phyloP scores from a whole-genome alignment of 2,888 invertebrate genomes.

The Lithosia quadra region DNA sequence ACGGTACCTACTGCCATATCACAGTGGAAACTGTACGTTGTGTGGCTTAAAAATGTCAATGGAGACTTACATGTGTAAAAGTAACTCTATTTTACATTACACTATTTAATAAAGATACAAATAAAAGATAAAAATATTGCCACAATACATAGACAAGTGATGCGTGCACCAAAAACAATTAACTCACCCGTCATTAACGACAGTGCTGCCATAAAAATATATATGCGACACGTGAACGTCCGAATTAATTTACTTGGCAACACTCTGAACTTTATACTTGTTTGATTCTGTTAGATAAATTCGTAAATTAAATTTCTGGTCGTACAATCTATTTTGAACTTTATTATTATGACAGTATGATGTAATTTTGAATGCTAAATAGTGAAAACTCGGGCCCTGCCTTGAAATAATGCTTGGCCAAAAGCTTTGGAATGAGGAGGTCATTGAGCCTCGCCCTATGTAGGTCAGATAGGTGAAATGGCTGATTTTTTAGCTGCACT shows the following conservation, averaged over 20 bases:
- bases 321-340: constrained; percentile 56
- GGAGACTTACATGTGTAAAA: background rate
- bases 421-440: constrained; percentile 63
- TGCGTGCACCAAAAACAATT: constrained; percentile 43
- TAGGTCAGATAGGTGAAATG: constrained; percentile 75
- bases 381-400: constrained; percentile 64
- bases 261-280: constrained; percentile 82
- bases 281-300: constrained; percentile 84
- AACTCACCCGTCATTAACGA: constrained; percentile 57
- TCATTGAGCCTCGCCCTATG: constrained; percentile 71
- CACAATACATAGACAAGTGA: background rate
- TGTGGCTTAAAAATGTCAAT: too few relatives aligned
- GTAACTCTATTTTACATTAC: background rate
- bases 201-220: constrained; percentile 59
- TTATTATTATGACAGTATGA: constrained; percentile 52
- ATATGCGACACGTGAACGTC: constrained; percentile 55
- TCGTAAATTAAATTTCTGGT: constrained; percentile 79
- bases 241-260: constrained; percentile 75
- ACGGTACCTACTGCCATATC: too few relatives aligned
- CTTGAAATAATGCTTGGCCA: constrained; percentile 78
- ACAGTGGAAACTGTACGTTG: too few relatives aligned
- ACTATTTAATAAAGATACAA: too few relatives aligned
- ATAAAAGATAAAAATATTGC: too few relatives aligned
- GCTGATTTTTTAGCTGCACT: constrained; percentile 30
- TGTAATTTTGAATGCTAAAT: constrained; percentile 52